Conservation (phyloP, 2,797 vertebrate species). For the Knipowitschia caucasica region DNA sequence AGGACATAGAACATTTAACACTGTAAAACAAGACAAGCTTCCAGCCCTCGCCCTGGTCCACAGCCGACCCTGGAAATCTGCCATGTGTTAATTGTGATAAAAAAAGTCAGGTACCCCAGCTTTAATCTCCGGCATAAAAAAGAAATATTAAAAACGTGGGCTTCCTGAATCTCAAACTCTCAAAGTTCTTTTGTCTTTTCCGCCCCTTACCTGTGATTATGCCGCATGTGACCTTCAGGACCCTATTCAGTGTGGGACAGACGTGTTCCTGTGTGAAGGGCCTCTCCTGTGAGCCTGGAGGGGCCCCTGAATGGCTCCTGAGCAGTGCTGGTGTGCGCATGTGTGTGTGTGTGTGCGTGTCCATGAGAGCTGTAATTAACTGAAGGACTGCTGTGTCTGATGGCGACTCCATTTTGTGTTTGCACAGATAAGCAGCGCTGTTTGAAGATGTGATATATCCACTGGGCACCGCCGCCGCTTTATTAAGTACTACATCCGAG, state of each 20-base stretch:
- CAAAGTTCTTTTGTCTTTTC: not conserved
- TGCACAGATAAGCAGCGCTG: conserved; percentile 45
- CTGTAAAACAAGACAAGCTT: too few relatives aligned
- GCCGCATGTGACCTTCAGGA: not conserved
- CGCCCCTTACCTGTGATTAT: conserved; percentile 34
- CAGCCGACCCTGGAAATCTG: too few relatives aligned
- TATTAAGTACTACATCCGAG: conserved; percentile 31
- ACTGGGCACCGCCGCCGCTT: conserved; percentile 17
- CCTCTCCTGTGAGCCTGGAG: conserved; percentile 47
- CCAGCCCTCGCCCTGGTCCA: too few relatives aligned
- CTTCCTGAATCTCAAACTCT: conserved; percentile 1
- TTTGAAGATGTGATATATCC: conserved; percentile 40
- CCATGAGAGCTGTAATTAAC: conserved; percentile 49
- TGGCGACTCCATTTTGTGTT: conserved; percentile 55
- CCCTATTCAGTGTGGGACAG: conserved; percentile 15
- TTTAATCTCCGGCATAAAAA: too few relatives aligned
- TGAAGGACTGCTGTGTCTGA: conserved; percentile 34
- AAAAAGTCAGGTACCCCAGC: too few relatives aligned
- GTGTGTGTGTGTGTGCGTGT: conserved; percentile 40
- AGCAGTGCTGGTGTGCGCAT: conserved; percentile 43
- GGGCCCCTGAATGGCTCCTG: conserved; percentile 43
- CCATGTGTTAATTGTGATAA: too few relatives aligned
- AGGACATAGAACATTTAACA: too few relatives aligned
- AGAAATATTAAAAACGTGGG: too few relatives aligned
- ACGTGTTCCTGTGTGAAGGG: conserved; percentile 42